Base-by-base conservation (phyloP, 2,888 invertebrate genomes). In the Cephalotes varians region DNA sequence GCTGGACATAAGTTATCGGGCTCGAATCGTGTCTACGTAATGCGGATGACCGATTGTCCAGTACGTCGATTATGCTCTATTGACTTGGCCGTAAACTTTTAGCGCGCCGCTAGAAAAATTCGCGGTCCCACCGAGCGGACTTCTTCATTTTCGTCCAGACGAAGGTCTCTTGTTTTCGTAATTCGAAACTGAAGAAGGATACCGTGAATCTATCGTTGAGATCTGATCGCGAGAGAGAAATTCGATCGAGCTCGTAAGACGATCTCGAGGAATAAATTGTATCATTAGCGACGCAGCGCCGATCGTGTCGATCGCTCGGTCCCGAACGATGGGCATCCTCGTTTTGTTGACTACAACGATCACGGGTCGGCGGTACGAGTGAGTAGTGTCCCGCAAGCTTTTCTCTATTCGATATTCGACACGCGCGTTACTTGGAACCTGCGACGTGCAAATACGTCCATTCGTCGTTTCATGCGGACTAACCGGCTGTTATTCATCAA, bases 301-400 rank as follows among this genome's bases (percentile, higher is more conserved):
- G 28, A 51, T 51, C 60, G 25, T 60, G 58, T 25, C 80, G 21
- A 69, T 40, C 31, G 54, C 18, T 56, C 9, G 10, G 79, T 60
- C 5, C 9, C n/a, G 12, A n/a, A 79, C 31, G 34, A 80, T 82
- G 71, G 28, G n/a, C 15, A 31, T 65, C 15, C 2, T 37, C 15
- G 40, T 21, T 3, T 71, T 64, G 31, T 58, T 80, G 54, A 60
- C 37, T 21, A 18, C 37, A 64, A 37, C 31, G 49, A 54, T 72
- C 44, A n/a, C 31, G 21, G 15, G 62, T 47, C 28, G 62, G 6
- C 47, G 49, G 72, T n/a, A n/a, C n/a, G n/a, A n/a, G n/a, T 60
- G 81, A 83, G 31, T 72, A 67, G 25, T n/a, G 37, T 44, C 56
- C 44, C 28, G 21, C 21, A 56, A 77, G 18, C 37, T 65, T 56